A percentile compares a stretch with the other conserved stretches of the same genome.
phyloP scores from a whole-genome alignment of 2,888 invertebrate genomes.

The Drosophila monieri region DNA sequence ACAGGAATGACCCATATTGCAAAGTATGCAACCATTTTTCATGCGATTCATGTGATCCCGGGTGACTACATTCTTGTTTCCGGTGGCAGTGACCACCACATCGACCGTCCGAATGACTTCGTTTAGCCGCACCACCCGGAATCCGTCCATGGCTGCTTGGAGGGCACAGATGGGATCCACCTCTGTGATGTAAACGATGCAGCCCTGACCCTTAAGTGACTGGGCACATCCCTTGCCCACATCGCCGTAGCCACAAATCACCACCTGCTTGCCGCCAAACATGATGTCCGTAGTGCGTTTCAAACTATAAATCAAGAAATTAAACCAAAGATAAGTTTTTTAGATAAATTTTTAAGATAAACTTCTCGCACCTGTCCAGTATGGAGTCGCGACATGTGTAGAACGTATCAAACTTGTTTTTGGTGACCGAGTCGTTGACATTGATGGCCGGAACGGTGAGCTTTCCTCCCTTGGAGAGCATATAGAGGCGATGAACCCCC shows the following conservation, averaged over 20 bases:
- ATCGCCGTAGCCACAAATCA: slow-evolving; percentile 98
- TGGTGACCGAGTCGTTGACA: slow-evolving; percentile 93
- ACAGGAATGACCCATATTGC: slow-evolving; percentile 98
- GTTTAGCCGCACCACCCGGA: slow-evolving; percentile 94
- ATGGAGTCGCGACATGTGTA: slow-evolving; percentile 97
- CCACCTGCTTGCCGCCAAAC: slow-evolving; percentile 98
- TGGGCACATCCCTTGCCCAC: slow-evolving; percentile 98
- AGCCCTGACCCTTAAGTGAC: slow-evolving; percentile 95
- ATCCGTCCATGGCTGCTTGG: slow-evolving; percentile 98
- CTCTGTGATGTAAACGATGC: slow-evolving; percentile 93
- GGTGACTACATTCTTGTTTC: slow-evolving; percentile 97
- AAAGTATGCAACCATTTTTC: slow-evolving; percentile 97
- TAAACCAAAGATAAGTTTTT: too few species aligned
- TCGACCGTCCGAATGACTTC: slow-evolving; percentile 96
- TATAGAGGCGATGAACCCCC: slow-evolving; percentile 96
- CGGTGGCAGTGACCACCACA: slow-evolving; percentile 97
- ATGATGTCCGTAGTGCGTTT: slow-evolving; percentile 89
- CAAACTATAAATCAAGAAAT: slow-evolving; percentile 77
- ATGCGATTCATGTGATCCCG: slow-evolving; percentile 97
- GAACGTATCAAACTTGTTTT: slow-evolving; percentile 98
- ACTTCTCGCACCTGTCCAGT: slow-evolving; percentile 92
- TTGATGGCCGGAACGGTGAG: slow-evolving; percentile 78
- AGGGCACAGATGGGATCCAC: slow-evolving; percentile 98
- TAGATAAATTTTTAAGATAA: too few species aligned
- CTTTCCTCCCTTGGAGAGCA: slow-evolving; percentile 77